A percentile compares a stretch with the other conserved stretches of the same genome.
Evolutionary conservation across 2,797 vertebrate species (phyloP).

Genomic region (Sebastes goodei): DNA sequence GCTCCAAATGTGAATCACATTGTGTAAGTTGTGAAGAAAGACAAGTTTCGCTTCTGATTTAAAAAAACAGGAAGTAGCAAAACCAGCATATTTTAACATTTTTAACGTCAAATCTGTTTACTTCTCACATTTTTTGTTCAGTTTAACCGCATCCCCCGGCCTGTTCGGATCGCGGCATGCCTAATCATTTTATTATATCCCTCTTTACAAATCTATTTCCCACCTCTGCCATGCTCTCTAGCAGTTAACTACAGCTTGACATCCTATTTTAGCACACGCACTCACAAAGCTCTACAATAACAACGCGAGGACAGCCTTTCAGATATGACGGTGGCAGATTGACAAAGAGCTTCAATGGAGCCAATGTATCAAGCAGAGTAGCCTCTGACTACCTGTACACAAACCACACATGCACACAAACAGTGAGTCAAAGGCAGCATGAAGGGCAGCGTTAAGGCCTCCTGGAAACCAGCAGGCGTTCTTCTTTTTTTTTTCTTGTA

Average conservation of each 20-base stretch:
- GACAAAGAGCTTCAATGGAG: constrained; percentile 1
- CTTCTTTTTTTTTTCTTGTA: not conserved
- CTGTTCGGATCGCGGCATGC: not conserved
- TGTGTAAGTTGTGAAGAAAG: constrained; percentile 66
- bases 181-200: constrained; percentile 10
- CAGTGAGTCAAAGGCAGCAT: constrained; percentile 10
- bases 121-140: not conserved
- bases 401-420: not conserved
- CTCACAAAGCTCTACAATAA: not conserved
- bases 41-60: constrained; percentile 43
- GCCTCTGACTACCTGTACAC: not conserved
- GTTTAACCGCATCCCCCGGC: not conserved
- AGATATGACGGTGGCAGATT: constrained; percentile 15
- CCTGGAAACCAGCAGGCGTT: not conserved
- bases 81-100: constrained; percentile 27
- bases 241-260: constrained; percentile 1
- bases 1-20: constrained; percentile 69
- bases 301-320: constrained; percentile 16
- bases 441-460: constrained; percentile 54
- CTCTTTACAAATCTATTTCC: constrained; percentile 20
- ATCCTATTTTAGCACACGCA: not conserved
- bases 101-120: constrained; percentile 31
- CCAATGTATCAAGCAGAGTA: not conserved
- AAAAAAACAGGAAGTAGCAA: constrained; percentile 53
- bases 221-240: constrained; percentile 33